Conservation (phyloP, 2,113 vertebrate species). For the Nothobranchius kuhntae region DNA sequence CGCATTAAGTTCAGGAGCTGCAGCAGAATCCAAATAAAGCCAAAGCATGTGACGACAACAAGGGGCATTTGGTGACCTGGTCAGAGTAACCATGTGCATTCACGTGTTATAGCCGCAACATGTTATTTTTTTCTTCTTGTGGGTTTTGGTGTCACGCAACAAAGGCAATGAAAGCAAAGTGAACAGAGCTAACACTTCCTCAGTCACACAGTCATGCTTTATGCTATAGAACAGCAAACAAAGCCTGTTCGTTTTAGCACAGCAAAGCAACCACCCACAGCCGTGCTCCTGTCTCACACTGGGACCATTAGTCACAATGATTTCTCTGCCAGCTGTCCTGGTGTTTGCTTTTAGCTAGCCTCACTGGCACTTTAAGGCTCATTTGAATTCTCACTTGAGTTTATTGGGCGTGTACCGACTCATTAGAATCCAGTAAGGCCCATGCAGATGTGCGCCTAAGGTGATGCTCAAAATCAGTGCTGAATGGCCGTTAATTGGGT, state of each 20-base stretch:
- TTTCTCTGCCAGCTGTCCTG: conserved; percentile 73
- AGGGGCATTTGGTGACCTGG: neutral
- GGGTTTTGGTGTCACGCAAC: conserved; percentile 30
- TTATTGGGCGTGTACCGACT: conserved; percentile 58
- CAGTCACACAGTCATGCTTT: conserved; percentile 63
- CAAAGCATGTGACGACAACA: conserved; percentile 6
- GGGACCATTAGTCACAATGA: conserved; percentile 76
- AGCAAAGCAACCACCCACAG: conserved; percentile 69
- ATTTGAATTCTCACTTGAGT: conserved; percentile 65
- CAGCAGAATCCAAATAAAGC: conserved; percentile 34
- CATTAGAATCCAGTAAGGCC: conserved; percentile 57
- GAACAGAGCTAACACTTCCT: conserved; percentile 62
- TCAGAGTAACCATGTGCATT: conserved; percentile 1
- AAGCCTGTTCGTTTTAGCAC: conserved; percentile 61
- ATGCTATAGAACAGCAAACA: conserved; percentile 70
- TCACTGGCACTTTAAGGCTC: conserved; percentile 66
- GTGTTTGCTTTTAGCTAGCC: conserved; percentile 69
- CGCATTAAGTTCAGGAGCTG: conserved; percentile 38
- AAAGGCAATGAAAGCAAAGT: conserved; percentile 53
- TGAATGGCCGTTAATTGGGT: conserved; percentile 42
- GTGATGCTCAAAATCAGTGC: conserved; percentile 52
- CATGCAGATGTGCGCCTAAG: conserved; percentile 62
- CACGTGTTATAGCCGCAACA: neutral
- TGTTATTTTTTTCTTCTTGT: conserved; percentile 12
- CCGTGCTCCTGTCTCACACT: conserved; percentile 70